These are phyloP conservation scores for Phaetusa simplex DNA, from an alignment of 2,113 vertebrate species.

Conservation along the genomic window DNA sequence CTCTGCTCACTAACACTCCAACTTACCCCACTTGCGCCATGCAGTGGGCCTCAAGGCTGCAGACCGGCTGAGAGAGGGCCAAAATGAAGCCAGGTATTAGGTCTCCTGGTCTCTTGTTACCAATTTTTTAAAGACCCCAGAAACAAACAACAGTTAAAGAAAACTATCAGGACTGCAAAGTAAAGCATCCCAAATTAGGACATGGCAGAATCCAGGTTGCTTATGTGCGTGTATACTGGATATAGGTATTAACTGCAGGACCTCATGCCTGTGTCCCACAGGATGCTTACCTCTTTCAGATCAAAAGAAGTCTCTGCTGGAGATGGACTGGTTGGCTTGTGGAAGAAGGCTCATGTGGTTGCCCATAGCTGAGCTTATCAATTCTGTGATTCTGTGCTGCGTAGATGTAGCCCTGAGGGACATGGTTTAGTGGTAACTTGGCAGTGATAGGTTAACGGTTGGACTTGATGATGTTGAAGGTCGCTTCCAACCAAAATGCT, in stretches of 20 bases:
- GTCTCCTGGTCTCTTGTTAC: neutral
- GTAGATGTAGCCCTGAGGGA: neutral
- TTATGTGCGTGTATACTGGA: neutral
- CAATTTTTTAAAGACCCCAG: neutral
- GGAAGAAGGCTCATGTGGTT: neutral
- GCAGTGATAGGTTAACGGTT: neutral
- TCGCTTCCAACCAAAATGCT: neutral
- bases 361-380: neutral
- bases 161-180: neutral
- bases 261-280: neutral
- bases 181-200: neutral
- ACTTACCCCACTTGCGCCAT: neutral
- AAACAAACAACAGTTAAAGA: neutral
- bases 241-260: neutral
- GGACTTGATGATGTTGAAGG: neutral
- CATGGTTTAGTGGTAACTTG: neutral
- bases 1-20: neutral
- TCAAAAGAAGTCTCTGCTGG: neutral
- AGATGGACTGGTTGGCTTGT: neutral
- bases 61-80: neutral
- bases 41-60: neutral
- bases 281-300: neutral
- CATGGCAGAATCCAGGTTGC: neutral
- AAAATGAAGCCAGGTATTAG: neutral
- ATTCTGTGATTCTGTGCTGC: neutral